A percentile compares a stretch with the other conserved stretches of the same genome.
These are phyloP conservation scores for Hephaestus fuliginosus DNA, from an alignment of 2,797 vertebrate genomes.

Conservation along the genomic window DNA sequence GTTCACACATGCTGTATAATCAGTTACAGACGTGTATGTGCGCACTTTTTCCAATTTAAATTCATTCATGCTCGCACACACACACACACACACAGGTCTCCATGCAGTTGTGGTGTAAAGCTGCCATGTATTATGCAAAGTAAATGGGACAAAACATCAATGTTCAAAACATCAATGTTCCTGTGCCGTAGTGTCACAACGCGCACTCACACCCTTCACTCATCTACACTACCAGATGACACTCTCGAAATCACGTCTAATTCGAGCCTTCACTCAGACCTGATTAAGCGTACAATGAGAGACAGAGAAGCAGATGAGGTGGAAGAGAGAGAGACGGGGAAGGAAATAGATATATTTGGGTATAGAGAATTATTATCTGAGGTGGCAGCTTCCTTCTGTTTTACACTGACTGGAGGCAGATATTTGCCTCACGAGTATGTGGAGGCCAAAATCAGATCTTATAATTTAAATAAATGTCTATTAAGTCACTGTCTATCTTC, in stretches of 20 bases:
- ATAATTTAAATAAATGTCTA: no score
- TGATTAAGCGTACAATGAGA: constrained; percentile 5
- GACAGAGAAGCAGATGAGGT: neutral
- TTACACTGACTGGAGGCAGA: neutral
- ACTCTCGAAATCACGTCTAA: constrained; percentile 29
- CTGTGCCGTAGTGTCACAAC: constrained; percentile 11
- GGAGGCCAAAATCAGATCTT: neutral
- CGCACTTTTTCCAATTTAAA: neutral
- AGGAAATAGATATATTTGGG: constrained; percentile 13
- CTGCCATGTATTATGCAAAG: neutral
- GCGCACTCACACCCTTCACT: constrained; percentile 43
- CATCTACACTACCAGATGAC: constrained; percentile 4
- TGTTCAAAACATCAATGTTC: neutral
- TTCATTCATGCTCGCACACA: neutral
- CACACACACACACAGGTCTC: neutral
- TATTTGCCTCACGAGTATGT: neutral
- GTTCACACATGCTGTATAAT: neutral
- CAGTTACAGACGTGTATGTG: neutral
- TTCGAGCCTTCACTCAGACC: constrained; percentile 30
- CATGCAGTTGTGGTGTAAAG: neutral
- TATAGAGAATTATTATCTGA: neutral
- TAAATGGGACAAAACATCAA: constrained; percentile 5
- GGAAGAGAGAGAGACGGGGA: neutral
- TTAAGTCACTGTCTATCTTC: no score
- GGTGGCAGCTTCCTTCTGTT: neutral